phyloP scores from a whole-genome alignment of 2,888 invertebrate species.

The Cacoxenus indagator region DNA sequence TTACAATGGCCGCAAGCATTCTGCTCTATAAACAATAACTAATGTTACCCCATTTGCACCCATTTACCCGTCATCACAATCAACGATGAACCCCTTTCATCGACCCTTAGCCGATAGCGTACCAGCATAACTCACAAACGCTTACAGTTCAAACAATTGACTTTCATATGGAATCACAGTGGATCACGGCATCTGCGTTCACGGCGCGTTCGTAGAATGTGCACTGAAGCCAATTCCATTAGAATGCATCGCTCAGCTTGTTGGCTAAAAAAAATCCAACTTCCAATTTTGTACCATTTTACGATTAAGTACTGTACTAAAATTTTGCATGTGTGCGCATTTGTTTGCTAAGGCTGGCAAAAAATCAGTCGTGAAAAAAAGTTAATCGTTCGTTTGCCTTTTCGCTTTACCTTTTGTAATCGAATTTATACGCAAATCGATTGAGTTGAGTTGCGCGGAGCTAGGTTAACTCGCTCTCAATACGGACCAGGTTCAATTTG shows the following conservation, averaged over 20 bases:
- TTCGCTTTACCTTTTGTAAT: constrained; percentile 15
- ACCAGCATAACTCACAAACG: background rate
- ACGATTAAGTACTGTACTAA: background rate
- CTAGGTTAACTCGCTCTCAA: too few relatives aligned
- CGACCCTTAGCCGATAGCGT: too few relatives aligned
- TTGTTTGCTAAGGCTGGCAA: background rate
- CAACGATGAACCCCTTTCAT: background rate
- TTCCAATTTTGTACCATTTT: background rate
- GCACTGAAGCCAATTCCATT: too few relatives aligned
- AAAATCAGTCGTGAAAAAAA: background rate
- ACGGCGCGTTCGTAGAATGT: too few relatives aligned
- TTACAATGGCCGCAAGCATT: constrained; percentile 10
- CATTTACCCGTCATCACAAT: background rate
- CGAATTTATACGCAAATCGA: background rate
- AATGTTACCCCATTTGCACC: background rate
- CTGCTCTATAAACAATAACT: constrained; percentile 13
- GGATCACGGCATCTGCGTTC: too few relatives aligned
- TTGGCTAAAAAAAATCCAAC: background rate
- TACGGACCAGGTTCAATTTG: too few relatives aligned
- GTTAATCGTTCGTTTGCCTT: constrained; percentile 1
- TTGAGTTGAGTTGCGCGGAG: background rate
- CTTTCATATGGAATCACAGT: constrained; percentile 27
- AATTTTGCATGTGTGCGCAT: background rate
- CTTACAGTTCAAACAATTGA: background rate
- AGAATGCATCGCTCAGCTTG: background rate